Evolutionary conservation across 2,888 invertebrate genomes (phyloP).

Genomic region (Myopa testacea): DNA sequence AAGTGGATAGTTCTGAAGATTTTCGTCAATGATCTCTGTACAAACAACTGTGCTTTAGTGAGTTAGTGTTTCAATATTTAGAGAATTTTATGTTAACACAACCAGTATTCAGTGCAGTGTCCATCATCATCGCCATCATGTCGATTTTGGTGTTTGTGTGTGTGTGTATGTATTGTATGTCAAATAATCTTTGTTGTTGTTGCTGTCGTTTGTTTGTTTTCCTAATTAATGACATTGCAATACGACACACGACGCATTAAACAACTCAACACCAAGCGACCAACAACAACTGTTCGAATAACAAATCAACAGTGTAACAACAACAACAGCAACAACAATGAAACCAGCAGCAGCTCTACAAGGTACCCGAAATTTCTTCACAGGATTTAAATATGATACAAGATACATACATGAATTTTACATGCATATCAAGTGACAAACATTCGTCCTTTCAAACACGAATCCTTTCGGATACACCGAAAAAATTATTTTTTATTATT

Average conservation of each 20-base stretch:
- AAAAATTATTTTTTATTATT: no score
- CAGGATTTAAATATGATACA: neutral
- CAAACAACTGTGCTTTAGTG: no score
- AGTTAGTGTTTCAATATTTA: no score
- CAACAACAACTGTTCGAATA: neutral
- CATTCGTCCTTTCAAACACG: no score
- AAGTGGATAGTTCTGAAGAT: no score
- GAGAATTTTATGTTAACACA: no score
- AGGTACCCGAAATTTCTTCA: neutral
- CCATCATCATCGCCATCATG: no score
- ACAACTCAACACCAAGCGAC: neutral
- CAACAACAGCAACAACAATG: neutral
- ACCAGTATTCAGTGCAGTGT: no score
- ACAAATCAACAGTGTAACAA: conserved; percentile 15
- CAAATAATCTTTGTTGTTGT: neutral
- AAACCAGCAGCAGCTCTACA: conserved; percentile 54
- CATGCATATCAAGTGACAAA: no score
- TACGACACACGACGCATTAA: neutral
- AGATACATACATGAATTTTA: neutral
- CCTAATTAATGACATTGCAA: neutral
- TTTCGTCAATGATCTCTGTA: no score
- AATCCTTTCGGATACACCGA: no score
- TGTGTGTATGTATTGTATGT: neutral
- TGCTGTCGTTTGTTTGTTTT: neutral
- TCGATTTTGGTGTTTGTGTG: neutral